Percentiles rank a stretch among this genome's conserved stretches.
These are phyloP conservation scores for Xenopus laevis DNA, from an alignment of 2,113 vertebrate genomes.

Conservation along the genomic window DNA sequence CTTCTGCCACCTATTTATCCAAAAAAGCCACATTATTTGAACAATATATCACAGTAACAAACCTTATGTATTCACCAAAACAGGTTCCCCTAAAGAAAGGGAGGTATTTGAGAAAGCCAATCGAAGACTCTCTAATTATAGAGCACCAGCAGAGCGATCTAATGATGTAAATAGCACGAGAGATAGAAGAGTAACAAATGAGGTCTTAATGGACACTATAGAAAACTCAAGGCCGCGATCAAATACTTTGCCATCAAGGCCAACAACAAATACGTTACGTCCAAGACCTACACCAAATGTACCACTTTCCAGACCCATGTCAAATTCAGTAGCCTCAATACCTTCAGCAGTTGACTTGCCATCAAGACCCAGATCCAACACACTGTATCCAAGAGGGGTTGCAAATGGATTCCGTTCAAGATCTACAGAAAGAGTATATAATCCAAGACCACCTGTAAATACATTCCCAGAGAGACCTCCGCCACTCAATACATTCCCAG, in stretches of 20 bases:
- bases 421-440: neutral
- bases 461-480: too few relatives aligned
- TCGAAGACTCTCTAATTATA: conserved; percentile 13
- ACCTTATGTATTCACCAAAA: conserved; percentile 18
- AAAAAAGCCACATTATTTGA: too few relatives aligned
- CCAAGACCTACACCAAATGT: neutral
- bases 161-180: neutral
- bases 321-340: neutral
- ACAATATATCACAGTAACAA: too few relatives aligned
- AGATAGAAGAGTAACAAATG: conserved; percentile 7
- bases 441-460: neutral
- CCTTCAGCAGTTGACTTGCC: neutral
- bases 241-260: neutral
- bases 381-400: neutral
- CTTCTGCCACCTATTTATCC: too few relatives aligned
- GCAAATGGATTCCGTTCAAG: neutral
- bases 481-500: neutral
- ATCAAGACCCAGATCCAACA: neutral
- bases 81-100: conserved; percentile 9
- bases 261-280: neutral
- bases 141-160: neutral
- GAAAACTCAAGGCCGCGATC: neutral
- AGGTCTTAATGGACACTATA: neutral
- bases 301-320: neutral
- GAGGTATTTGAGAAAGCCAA: conserved; percentile 2